Base-by-base conservation (phyloP, 2,113 vertebrate genomes). In the Sinocyclocheilus anophthalmus region DNA sequence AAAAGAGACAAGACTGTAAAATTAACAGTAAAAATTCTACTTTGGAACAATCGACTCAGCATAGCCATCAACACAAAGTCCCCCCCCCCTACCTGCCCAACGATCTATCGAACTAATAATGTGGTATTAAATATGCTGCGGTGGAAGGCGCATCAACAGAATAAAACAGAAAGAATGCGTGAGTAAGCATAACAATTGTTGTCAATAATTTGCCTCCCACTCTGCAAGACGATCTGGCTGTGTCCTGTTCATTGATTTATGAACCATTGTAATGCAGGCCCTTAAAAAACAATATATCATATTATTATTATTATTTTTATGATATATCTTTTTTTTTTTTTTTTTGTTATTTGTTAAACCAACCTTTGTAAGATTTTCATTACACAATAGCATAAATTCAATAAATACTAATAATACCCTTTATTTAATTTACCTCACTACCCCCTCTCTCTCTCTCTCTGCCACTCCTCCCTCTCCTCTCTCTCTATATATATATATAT, bases 11-110 rank as follows among this genome's bases (percentile, higher is more conserved):
- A 76, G 22, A n/a, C 18, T 20, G 9, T 78, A 55, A 16, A 37
- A 57, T 20, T 59, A 30, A 20, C 30, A 20, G 3, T n/a, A 79
- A 7, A 78, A 61, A 16, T 39, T 3, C 20, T 59, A n/a, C 55
- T 79, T 20, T n/a, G n/a, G 30, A 59, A 24, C n/a, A 24, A n/a
- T n/a, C n/a, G n/a, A n/a, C n/a, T 63, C 30, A 42, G 30, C 20
- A 79, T 61, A 39, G 22, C 39, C 76, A 79, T n/a, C 77, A 79
- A 61, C 4, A 61, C 12, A 22, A 59, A 77, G 48, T 53, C n/a
- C n/a, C n/a, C n/a, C n/a, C n/a, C n/a, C n/a, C n/a, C 9, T 22
- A 37, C 13, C 16, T 78, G 18, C n/a, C n/a, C 12, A 55, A 37
- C 18, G 18, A 24, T 81, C 39, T 5, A 45, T 81, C 57, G 11